Evolutionary conservation across 1,140 invertebrate species (phyloP), one percentile per base, ranked within the genome.

Genomic region (Babylonia areolata): DNA sequence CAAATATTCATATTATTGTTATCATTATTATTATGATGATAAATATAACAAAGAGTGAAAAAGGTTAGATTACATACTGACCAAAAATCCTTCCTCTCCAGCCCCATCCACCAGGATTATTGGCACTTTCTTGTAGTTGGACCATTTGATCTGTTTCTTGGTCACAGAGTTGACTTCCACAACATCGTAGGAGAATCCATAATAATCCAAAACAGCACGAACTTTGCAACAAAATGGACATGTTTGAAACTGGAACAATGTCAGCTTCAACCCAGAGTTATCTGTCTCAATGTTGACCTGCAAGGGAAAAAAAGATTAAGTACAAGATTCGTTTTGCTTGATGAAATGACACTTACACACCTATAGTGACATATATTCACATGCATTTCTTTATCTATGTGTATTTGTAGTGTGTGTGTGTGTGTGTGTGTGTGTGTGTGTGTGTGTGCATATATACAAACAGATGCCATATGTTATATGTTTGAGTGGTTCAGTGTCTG

Each of bases 211-310:
- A 94, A 98, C 97, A 31, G 98, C 97, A 87, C 99, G 95, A 0
- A 99, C 94, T 95, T 99, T 99, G 92, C 98, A 99, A 94, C 99
- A 99, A 94, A 99, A 99, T 46, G 99, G 99, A 94, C 99, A 99
- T 3, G 98, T 99, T 91, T 99, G 97, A 94, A 98, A 99, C 95
- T 99, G 99, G 93, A 97, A 99, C 37, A 99, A 94, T 0, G 97
- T 97, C 31, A 99, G 94, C 90, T 98, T 96, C 77, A 99, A 95
- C 20, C 96, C 96, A 84, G 95, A 96, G 11, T 94, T 95, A 94
- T 98, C 97, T 78, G 87, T 86, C 17, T 90, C 85, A 11, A 89
- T 87, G 78, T 85, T 89, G 0, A 93, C 31, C 95, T 95, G 17
- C 96, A 95, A 92, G 95, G 96, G 12, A 31, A 80, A 1, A 15